Base-by-base conservation (phyloP, 1,140 invertebrate species). In the Acromyrmex heyeri region DNA sequence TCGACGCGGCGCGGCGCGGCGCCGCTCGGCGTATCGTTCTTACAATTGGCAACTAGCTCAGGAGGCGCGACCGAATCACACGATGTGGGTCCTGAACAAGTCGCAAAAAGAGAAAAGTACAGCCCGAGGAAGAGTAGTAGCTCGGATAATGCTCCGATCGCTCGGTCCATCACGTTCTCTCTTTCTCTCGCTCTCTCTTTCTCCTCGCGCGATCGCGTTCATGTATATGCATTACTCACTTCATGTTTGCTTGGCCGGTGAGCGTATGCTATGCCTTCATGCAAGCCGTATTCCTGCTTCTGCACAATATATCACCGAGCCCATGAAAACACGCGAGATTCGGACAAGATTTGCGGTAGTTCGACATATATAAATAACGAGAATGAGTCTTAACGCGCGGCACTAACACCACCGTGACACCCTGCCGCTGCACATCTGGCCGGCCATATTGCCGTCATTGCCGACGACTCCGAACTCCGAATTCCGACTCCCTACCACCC, bases 271-370 rank as follows among this genome's bases (percentile, higher is more conserved):
- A 95, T 93, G 93, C 90, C 92, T 92, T 95, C 94, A 93, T 93
- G 93, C 94, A 93, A 92, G 91, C 85, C 91, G 92, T 92, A 91
- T 94, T 94, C 81, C 93, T 92, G 90, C 92, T 93, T 85, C 93
- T 92, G 88, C 94, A 93, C 89, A 94, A 86, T 92, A 94, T 93
- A 87, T 95, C 95, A 91, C 94, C 92, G 93, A 95, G 93, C 92
- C 94, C 95, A 95, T 95, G 93, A 95, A 95, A 95, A 93, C 94
- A 95, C 92, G 93, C 93, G 92, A 94, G 93, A 93, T 95, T 94
- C 87, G 92, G 94, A 92, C 94, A 94, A 86, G 93, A 95, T 88
- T 94, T 94, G 75, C 94, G 93, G 91, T 93, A 94, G 92, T 94
- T 93, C 93, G 95, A 95, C 95, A 95, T 95, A 95, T 95, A 95